Base-by-base conservation (phyloP, 37 sponge, comb jelly and placozoan species). In the Agelas oroides region DNA sequence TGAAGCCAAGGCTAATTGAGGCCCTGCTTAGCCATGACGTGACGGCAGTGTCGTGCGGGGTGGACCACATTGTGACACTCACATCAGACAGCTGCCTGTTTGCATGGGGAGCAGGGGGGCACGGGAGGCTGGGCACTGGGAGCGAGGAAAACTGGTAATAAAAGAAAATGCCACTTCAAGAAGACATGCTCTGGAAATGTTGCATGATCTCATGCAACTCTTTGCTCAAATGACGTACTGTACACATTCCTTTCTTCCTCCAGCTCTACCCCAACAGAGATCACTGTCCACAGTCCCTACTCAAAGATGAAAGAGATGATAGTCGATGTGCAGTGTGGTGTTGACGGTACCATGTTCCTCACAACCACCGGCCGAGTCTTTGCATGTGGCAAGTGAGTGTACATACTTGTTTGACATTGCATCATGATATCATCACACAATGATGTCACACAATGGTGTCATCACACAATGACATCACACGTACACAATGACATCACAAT, bases 271-370 rank as follows among this genome's bases (percentile, higher is more conserved):
- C 89, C 89, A 54, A 68, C 64, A 31, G 64, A 76, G n/a, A 38
- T 88, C 20, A 69, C 62, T 0, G 53, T 88, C 15, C 58, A 37
- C 30, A 89, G 80, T 84, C 74, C 84, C 11, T 80, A 69, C 21
- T 15, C 71, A 32, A 34, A 60, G 25, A 36, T 67, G 65, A 70
- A 53, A 3, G 94, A 87, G 79, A 18, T 55, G 37, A 82, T 96
- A 0, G 71, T 34, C 20, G 53, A 61, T 55, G 93, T 94, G 15
- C 53, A 72, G 56, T 98, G 99, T 88, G 99, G 99, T 11, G 5
- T 92, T 14, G 99, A 98, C 40, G 91, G 97, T 24, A 94, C 95
- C 59, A 92, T 98, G 91, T 93, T 95, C 77, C 85, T 98, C 37
- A 98, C 99, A 25, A 83, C 78, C 27, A 84, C 79, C 57, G 97